Conservation (phyloP, 2,113 vertebrate genomes). For the Spea multiplicata region DNA sequence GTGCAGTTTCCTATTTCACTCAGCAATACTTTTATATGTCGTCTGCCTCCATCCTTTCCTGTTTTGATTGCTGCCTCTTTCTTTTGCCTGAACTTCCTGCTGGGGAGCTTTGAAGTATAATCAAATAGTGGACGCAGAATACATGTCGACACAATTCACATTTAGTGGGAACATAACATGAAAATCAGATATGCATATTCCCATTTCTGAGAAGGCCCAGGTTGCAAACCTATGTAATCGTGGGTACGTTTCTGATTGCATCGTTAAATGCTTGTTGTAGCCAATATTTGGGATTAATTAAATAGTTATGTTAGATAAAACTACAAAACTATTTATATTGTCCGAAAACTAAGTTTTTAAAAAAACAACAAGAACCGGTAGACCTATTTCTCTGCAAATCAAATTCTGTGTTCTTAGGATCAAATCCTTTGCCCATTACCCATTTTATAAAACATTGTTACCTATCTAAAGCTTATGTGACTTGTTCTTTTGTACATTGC, state of each 20-base stretch:
- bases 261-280: background rate
- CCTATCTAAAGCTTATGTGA: no score
- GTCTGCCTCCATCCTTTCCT: constrained; percentile 41
- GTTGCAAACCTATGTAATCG: constrained; percentile 16
- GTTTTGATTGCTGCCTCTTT: constrained; percentile 40
- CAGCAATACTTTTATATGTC: constrained; percentile 7
- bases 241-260: background rate
- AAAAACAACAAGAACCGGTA: no score
- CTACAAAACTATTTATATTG: background rate
- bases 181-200: constrained; percentile 36
- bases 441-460: no score
- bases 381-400: no score
- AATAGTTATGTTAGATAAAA: constrained; percentile 1
- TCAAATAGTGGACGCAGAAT: constrained; percentile 30
- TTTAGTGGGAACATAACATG: constrained; percentile 35
- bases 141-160: constrained; percentile 9
- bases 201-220: constrained; percentile 21
- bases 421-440: no score
- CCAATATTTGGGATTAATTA: constrained; percentile 20
- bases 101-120: constrained; percentile 44
- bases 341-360: no score
- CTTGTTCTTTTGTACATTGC: no score
- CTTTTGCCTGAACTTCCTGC: constrained; percentile 38
- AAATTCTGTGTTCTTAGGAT: no score
- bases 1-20: constrained; percentile 25